These are phyloP conservation scores for Ardeotis arabs DNA, from an alignment of 2,113 vertebrate genomes.

Conservation along the genomic window DNA sequence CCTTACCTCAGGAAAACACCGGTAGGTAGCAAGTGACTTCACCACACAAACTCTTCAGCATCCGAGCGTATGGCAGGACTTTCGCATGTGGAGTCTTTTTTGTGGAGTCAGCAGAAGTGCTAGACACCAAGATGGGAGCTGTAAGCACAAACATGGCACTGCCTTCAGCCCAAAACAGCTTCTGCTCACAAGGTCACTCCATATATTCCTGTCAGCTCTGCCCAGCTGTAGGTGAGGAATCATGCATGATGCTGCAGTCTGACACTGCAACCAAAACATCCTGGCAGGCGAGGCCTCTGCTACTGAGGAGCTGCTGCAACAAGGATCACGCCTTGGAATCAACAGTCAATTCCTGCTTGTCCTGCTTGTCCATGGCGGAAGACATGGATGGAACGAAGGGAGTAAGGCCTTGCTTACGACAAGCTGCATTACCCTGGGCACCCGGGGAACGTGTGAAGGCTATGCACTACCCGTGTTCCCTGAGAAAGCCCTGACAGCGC, in stretches of 20 bases:
- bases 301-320: background rate
- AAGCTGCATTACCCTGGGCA: background rate
- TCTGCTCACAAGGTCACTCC: background rate
- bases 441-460: background rate
- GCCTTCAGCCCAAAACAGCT: background rate
- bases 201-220: background rate
- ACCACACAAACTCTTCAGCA: background rate
- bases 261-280: background rate
- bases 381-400: background rate
- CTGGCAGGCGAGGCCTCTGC: background rate
- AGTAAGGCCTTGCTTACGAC: background rate
- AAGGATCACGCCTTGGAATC: background rate
- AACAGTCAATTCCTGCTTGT: background rate
- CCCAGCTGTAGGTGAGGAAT: background rate
- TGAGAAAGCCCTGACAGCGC: background rate
- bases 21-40: background rate
- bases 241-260: rapidly evolving
- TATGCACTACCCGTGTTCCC: rapidly evolving
- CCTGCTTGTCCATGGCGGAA: background rate
- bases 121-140: background rate
- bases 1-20: background rate
- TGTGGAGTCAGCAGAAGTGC: background rate
- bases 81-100: background rate
- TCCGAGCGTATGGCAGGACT: rapidly evolving
- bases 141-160: background rate